Base-by-base conservation (phyloP, 2,888 invertebrate genomes). In the Eristalis arbustorum region DNA sequence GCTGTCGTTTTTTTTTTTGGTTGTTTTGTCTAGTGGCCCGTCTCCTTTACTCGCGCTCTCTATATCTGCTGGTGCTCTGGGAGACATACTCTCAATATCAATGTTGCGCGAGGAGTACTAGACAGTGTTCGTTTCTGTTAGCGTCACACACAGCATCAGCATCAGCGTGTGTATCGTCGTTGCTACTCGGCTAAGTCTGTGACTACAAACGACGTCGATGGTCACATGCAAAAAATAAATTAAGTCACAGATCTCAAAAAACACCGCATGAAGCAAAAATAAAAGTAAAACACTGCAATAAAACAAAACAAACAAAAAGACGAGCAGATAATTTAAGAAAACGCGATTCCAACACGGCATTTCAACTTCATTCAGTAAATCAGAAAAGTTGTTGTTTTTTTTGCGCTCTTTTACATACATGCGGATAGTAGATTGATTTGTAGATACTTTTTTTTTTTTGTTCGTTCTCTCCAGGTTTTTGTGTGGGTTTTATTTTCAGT, bases 281-380 rank as follows among this genome's bases (percentile, higher is more conserved):
- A 69, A 87, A 83, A 79, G 61, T 76, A 80, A 61, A 71, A 72
- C 63, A 64, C 59, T 81, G 72, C 77, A 82, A 68, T 73, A 66
- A 78, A 78, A 75, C 62, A 63, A 22, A 42, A 61, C 13, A 37
- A 25, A 59, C 28, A 57, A 59, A 64, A 63, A 11, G 4, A 64
- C 62, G 71, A 78, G 64, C 57, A 77, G 34, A 74, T 77, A 67
- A 80, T 76, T 84, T 79, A 72, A 76, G 72, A 76, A 80, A 80
- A 77, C 62, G 64, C 89, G 76, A 89, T 88, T 89, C 89, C 49
- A 49, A 49, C 49, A 49, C 49, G 89, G 79, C 88, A 75, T 88
- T 88, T 89, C 84, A 88, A 90, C 89, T 90, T 90, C 91, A 91
- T 91, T 91, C 91, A 91, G 89, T 89, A 91, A 90, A 91, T 90